Evolutionary conservation across 2,888 invertebrate genomes (phyloP).

Genomic region (Girardia tigrina): DNA sequence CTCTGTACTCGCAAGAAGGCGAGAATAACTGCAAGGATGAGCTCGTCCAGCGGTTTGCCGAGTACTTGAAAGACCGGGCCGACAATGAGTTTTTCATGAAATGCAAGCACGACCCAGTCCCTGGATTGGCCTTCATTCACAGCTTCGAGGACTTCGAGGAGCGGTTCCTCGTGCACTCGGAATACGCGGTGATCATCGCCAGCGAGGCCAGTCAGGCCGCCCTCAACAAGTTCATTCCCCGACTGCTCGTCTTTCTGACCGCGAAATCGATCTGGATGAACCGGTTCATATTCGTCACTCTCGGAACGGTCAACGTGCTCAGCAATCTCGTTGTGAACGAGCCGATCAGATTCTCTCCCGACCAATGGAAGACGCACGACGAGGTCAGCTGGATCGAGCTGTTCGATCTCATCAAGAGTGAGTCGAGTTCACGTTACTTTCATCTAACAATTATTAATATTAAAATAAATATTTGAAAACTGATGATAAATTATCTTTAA

Average conservation of each 20-base stretch:
- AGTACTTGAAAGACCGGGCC: not conserved
- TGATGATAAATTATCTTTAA: too few relatives aligned
- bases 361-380: not conserved
- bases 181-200: slow-evolving; percentile 32
- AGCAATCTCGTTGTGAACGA: slow-evolving; percentile 14
- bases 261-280: slow-evolving; percentile 27
- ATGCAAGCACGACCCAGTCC: slow-evolving; percentile 26
- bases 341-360: slow-evolving; percentile 8
- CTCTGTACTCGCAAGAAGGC: slow-evolving; percentile 16
- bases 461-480: too few relatives aligned
- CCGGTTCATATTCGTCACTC: slow-evolving; percentile 31
- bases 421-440: too few relatives aligned
- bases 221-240: slow-evolving; percentile 32
- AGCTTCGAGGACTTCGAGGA: slow-evolving; percentile 34
- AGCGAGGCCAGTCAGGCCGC: not conserved
- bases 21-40: not conserved
- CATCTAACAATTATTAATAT: too few relatives aligned
- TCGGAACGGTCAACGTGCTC: slow-evolving; percentile 17
- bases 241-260: slow-evolving; percentile 31
- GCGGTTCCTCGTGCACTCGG: slow-evolving; percentile 32
- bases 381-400: slow-evolving; percentile 28
- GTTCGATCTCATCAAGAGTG: slow-evolving; percentile 31
- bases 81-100: slow-evolving; percentile 28
- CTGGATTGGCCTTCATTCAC: slow-evolving; percentile 31
- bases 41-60: slow-evolving; percentile 17